These are phyloP conservation scores for Orcinus orca DNA, from an alignment of 2,113 vertebrate species.

Conservation along the genomic window DNA sequence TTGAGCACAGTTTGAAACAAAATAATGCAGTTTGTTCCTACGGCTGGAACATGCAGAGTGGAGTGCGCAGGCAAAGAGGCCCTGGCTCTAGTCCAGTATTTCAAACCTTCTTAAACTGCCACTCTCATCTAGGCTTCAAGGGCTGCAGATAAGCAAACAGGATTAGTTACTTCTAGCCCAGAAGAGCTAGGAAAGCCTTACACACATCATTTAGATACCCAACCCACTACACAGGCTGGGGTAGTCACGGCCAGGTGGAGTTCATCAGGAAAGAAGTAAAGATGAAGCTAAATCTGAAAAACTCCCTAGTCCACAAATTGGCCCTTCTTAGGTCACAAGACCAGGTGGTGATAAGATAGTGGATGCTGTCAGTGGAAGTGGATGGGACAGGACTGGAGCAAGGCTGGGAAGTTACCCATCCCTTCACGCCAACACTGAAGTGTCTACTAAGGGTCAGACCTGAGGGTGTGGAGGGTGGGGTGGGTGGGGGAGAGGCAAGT, in stretches of 20 bases:
- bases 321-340: constrained; percentile 3
- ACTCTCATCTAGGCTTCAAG: constrained; percentile 72
- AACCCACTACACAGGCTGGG: not conserved
- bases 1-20: constrained; percentile 86
- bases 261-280: not conserved
- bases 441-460: not conserved
- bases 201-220: not conserved
- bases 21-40: constrained; percentile 84
- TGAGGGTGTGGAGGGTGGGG: not conserved
- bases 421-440: not conserved
- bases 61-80: constrained; percentile 77
- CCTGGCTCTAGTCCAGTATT: constrained; percentile 80
- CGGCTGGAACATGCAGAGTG: constrained; percentile 83
- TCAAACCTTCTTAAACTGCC: constrained; percentile 80
- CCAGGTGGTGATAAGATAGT: constrained; percentile 30
- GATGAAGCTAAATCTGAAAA: constrained; percentile 18
- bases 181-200: constrained; percentile 64
- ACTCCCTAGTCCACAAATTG: not conserved
- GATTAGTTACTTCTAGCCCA: constrained; percentile 53
- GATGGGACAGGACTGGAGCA: not conserved
- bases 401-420: not conserved
- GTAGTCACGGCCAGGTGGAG: not conserved
- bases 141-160: constrained; percentile 72
- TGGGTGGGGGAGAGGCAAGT: not conserved
- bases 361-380: not conserved